Base-by-base conservation (phyloP, 2,888 invertebrate species). In the Conchocele bisecta region DNA sequence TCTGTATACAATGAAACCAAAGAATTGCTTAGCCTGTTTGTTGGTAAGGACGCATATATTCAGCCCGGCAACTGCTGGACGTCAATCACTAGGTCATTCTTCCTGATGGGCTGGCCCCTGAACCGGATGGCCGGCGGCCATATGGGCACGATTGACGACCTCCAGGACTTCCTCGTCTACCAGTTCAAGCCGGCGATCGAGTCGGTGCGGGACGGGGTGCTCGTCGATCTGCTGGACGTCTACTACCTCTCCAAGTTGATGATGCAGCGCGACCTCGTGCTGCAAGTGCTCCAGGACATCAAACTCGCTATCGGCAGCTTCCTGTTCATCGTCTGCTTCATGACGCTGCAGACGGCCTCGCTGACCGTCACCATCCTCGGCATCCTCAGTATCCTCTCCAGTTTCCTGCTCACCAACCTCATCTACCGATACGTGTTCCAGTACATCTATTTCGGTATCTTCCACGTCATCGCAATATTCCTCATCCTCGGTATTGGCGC, bases 401-500 rank as follows among this genome's bases (percentile, higher is more conserved):
- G 83, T 56, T 81, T 75, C 57, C 66, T 81, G 13, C 35, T 75
- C 22, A 81, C 87, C 26, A 88, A 86, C 60, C 68, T 86, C 7
- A 64, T 88, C 9, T 86, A 86, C 69, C 63, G 86, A 46, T 82
- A 77, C 42, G 68, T 77, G 39, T 72, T 84, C 50, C 70, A 73
- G 22, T 83, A 71, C 35, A 64, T 67, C 31, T 86, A 86, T 78
- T 88, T 90, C 64, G 90, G 90, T 37, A 85, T 89, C 57, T 89
- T 90, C 67, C 88, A 90, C 65, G 85, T 89, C 2, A 82, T 90
- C 28, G 81, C 89, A 15, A 73, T 90, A 17, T 90, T 90, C 71
- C 87, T 90, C 44, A 88, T 90, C 24, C 83, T 90, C 3, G 89
- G 89, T 17, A 88, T 89, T 41, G 89, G 89, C n/a, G 86, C 88